Evolutionary conservation across 2,888 invertebrate genomes (phyloP), one percentile per base, ranked within the genome.

Genomic region (Epsilonema sp.): DNA sequence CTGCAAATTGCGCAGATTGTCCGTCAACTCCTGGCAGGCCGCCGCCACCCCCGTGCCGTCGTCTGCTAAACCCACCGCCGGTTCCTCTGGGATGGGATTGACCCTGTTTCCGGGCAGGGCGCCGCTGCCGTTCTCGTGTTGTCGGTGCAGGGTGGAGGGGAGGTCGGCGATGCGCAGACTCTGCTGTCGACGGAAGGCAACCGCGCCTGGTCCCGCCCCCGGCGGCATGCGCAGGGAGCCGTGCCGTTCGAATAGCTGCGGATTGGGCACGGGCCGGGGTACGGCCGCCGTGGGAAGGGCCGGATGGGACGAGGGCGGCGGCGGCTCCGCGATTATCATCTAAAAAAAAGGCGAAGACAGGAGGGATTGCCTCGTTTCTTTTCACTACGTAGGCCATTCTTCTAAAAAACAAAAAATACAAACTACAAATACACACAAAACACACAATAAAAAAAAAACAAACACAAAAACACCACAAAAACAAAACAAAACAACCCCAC

Each of bases 171-270:
- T 79, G 52, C 90, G 79, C 54, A 92, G 75, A 52, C 90, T 92
- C 74, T 90, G 79, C 68, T 92, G 89, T 40, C 92, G 76, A 72
- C 94, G 92, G 72, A 85, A 94, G 51, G 82, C 92, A n/a, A n/a
- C n/a, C n/a, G n/a, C n/a, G n/a, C n/a, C n/a, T 5, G 46, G 31
- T 11, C 31, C 31, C 31, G 8, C 8, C 16, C 16, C 31, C 8
- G 31, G 8, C 68, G 90, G 83, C 43, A 85, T 86, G 46, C 89
- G 75, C 73, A 89, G 87, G 52, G 87, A 87, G 54, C 89, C 86
- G 70, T 97, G 92, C 26, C 94, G 74, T 67, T 90, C 83, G 47
- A 97, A 74, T 76, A 94, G 79, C 55, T 82, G 80, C 26, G 83
- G 82, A 38, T 92, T 89, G 49, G 92, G 92, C 65, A 89, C 89